phyloP scores from a whole-genome alignment of 2,113 vertebrate species.

The Myotis brandtii region DNA sequence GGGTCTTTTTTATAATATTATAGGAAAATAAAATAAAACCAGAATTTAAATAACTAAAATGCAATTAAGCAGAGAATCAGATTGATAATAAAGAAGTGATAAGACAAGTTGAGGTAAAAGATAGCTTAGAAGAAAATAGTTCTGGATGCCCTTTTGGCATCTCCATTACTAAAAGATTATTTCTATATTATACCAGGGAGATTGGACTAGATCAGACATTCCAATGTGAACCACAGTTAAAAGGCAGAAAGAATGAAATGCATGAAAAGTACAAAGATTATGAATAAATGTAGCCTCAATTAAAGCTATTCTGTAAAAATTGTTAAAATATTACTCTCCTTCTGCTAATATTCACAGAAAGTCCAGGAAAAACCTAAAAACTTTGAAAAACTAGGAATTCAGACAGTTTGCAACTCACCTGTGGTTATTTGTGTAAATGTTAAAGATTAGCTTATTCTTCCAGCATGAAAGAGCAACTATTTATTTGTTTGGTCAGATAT shows the following conservation, averaged over 20 bases:
- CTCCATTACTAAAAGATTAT: neutral
- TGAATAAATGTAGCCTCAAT: neutral
- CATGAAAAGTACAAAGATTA: neutral
- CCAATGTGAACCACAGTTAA: neutral
- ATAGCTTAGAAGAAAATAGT: neutral
- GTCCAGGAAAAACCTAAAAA: neutral
- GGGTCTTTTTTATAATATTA: neutral
- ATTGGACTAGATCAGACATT: neutral
- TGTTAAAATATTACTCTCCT: neutral
- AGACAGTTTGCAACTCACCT: neutral
- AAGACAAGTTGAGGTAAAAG: neutral
- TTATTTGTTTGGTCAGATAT: neutral
- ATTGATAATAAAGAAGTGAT: neutral
- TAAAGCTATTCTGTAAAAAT: neutral
- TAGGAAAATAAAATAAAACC: neutral
- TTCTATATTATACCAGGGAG: neutral
- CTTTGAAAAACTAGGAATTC: neutral
- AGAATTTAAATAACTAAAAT: neutral
- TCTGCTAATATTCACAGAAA: neutral
- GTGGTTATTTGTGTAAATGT: neutral
- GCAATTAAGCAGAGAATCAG: neutral
- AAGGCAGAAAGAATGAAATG: neutral
- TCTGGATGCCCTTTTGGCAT: neutral
- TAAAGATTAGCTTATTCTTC: conserved; percentile 12
- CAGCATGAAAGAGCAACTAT: neutral